These are phyloP conservation scores for Epinephelus fuscoguttatus DNA, from an alignment of 2,113 vertebrate species.

Conservation along the genomic window DNA sequence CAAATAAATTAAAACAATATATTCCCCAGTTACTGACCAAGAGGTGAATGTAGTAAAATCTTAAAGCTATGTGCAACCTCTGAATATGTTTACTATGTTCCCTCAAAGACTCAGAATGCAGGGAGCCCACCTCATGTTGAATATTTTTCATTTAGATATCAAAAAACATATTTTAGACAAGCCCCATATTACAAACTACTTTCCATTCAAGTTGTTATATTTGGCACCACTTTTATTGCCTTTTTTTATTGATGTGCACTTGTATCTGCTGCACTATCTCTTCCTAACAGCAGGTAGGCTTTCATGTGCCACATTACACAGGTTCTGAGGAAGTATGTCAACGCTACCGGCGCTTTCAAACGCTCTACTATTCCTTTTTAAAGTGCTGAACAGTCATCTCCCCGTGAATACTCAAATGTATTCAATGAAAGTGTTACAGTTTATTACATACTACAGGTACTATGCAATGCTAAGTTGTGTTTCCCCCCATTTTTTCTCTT, in stretches of 20 bases:
- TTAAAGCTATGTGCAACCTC: background rate
- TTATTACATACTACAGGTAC: background rate
- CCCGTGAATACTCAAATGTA: constrained; percentile 6
- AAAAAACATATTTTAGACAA: background rate
- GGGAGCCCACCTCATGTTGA: background rate
- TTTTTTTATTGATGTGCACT: constrained; percentile 13
- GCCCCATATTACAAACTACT: constrained; percentile 11
- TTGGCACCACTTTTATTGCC: background rate
- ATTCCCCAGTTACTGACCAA: background rate
- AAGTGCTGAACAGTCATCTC: background rate
- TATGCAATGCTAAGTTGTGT: background rate
- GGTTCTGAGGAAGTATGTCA: constrained; percentile 24
- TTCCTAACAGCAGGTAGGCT: constrained; percentile 40
- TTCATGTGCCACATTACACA: constrained; percentile 25
- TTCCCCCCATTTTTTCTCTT: background rate
- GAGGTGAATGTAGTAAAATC: background rate
- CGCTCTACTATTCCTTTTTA: background rate
- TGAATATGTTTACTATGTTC: background rate
- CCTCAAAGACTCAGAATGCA: background rate
- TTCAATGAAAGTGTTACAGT: background rate
- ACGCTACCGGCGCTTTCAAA: constrained; percentile 13
- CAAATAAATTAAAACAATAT: background rate
- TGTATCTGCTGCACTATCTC: constrained; percentile 9
- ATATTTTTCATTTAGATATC: constrained; percentile 11
- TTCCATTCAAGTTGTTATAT: constrained; percentile 20